These are phyloP conservation scores for Mycogona germanica DNA, from an alignment of 2,888 invertebrate species.

Conservation along the genomic window DNA sequence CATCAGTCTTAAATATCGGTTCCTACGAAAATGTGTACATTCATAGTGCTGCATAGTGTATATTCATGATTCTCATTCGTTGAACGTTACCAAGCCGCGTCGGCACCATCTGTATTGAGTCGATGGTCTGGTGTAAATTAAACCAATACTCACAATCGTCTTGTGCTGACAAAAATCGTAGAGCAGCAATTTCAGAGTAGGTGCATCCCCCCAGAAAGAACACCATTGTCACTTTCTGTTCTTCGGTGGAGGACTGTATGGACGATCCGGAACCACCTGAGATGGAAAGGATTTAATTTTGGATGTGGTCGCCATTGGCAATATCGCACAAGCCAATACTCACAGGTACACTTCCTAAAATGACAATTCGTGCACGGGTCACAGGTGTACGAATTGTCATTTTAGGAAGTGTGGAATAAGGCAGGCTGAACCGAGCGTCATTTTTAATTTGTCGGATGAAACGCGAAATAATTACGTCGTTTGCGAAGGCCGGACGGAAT, in stretches of 20 bases:
- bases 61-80: no score
- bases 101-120: no score
- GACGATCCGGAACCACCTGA: slow-evolving; percentile 35
- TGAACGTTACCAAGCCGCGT: no score
- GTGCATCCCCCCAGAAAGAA: slow-evolving; percentile 97
- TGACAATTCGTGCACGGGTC: no score
- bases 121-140: neutral
- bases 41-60: no score
- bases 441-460: neutral
- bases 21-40: no score
- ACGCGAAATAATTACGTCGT: slow-evolving; percentile 30
- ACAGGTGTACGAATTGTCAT: neutral
- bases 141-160: slow-evolving; percentile 42
- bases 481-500: slow-evolving; percentile 36
- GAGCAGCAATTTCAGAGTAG: slow-evolving; percentile 67
- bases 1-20: no score
- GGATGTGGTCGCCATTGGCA: neutral
- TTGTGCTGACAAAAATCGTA: slow-evolving; percentile 44
- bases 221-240: slow-evolving; percentile 59
- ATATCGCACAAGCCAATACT: no score
- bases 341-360: no score
- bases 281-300: neutral
- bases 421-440: neutral
- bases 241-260: slow-evolving; percentile 31
- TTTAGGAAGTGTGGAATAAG: no score